Conservation (phyloP, 2,888 invertebrate species). For the Cybosia mesomella region DNA sequence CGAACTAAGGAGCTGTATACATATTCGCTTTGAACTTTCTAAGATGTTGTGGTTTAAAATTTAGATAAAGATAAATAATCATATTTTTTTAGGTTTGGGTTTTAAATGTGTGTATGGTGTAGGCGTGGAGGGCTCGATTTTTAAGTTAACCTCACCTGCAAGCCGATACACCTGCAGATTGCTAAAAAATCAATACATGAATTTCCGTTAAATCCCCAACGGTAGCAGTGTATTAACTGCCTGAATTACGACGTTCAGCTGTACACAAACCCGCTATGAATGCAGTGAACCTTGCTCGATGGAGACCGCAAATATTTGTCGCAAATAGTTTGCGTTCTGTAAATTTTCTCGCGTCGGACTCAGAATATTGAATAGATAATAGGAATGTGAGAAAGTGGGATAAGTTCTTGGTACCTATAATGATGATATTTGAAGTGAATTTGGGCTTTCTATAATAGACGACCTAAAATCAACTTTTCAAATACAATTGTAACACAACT, state of each 20-base stretch:
- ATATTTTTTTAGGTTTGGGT: not conserved
- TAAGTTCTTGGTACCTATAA: not conserved
- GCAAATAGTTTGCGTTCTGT: slow-evolving; percentile 10
- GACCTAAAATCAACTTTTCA: too few relatives aligned
- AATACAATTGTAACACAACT: too few relatives aligned
- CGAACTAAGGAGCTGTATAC: slow-evolving; percentile 39
- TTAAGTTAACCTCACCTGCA: too few relatives aligned
- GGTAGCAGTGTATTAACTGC: not conserved
- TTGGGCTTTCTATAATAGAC: too few relatives aligned
- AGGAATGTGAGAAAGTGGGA: not conserved
- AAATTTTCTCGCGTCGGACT: not conserved
- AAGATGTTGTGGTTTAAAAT: not conserved
- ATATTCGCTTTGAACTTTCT: slow-evolving; percentile 8
- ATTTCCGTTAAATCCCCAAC: too few relatives aligned
- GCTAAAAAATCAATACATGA: too few relatives aligned
- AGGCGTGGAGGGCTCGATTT: too few relatives aligned
- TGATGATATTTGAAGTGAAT: not conserved
- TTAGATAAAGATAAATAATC: not conserved
- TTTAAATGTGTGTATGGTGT: too few relatives aligned
- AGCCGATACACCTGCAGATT: too few relatives aligned
- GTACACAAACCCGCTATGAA: not conserved
- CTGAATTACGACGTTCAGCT: not conserved
- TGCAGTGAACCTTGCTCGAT: not conserved
- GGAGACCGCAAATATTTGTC: slow-evolving; percentile 9
- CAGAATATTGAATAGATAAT: not conserved